Base-by-base conservation (phyloP, 92 coral and sea anemone genomes). In the Phenganax subtilis region DNA sequence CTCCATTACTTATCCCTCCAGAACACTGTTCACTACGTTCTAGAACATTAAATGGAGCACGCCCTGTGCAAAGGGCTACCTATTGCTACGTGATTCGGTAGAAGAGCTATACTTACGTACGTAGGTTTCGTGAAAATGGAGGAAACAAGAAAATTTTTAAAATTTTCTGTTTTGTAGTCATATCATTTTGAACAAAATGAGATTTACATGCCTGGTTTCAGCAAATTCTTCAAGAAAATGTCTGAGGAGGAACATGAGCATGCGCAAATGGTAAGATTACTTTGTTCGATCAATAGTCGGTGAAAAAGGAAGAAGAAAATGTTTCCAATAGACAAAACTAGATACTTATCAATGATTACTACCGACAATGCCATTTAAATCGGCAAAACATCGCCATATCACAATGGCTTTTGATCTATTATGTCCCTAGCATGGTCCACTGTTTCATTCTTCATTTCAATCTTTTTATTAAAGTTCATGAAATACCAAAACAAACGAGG, bases 181-280 rank as follows among this genome's bases (percentile, higher is more conserved):
- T 83, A 83, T 67, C 97, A 94, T 69, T 94, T 94, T 56, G 72
- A 86, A 51, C 97, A 94, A 28, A 96, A 88, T 64, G 98, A 91
- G 66, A 85, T 87, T 75, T 25, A 86, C 76, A 88, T 91, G 54
- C 92, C 92, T 3, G 93, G 93, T 51, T 94, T 94, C 74, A 89
- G 86, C 87, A 90, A 87, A 87, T 94, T 92, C 85, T 94, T 94
- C 83, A 71, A 72, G 86, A 90, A 94, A 72, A 80, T 91, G 72
- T 88, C 98, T 0, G 93, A 94, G 55, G 97, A 94, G 56, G 98
- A 94, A 30, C 88, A 86, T 81, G 85, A 90, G 69, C 97, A 94
- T 84, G 98, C 98, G 12, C 87, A 87, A 52, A 47, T 81, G 92
- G 98, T 92, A 83, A 71, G 82, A 25, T 47, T 10, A 31, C 53